Evolutionary conservation across 2,113 vertebrate species (phyloP), one percentile per base, ranked within the genome.

Genomic region (Empidonax alnorum): DNA sequence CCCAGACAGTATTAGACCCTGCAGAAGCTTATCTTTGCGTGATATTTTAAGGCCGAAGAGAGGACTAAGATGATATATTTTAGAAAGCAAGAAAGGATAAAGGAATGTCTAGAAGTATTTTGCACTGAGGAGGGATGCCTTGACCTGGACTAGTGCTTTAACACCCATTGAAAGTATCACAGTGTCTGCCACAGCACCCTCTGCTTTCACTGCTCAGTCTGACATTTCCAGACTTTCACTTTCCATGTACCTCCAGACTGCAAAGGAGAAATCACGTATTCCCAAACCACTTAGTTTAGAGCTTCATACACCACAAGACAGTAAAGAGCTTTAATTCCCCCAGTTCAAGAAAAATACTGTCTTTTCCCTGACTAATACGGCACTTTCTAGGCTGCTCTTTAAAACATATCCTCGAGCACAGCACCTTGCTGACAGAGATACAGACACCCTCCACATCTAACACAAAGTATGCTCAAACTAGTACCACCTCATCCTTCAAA

Each of bases 391-490:
- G 58, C 44, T 0, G 0, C 10, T 75, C 63, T 73, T 37, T 17
- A 66, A 71, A 93, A 35, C 14, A 23, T 11, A 14, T 12, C 24
- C 42, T 47, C 23, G 27, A 55, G 35, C 30, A 30, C 23, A 83
- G 74, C 33, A 52, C 17, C 44, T 75, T 44, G 68, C 71, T 86
- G 68, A 87, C 52, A n/a, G 15, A 73, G 41, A 75, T 31, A 85
- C 35, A 87, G 87, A 86, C 12, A 61, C 15, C 52, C 8, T 75
- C 50, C 68, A 37, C 4, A 74, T 30, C 47, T 53, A 67, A 37
- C 3, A 90, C 21, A 53, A 88, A 79, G 55, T 73, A 66, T 44
- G 20, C 55, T 87, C 89, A 41, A 88, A 93, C 31, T 50, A 89
- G 27, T 27, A 71, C 73, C 7, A 49, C 74, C 10, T 75, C 65